Evolutionary conservation across 2,888 invertebrate species (phyloP), one percentile per base, ranked within the genome.

Genomic region (Lasioglossum figueresi): DNA sequence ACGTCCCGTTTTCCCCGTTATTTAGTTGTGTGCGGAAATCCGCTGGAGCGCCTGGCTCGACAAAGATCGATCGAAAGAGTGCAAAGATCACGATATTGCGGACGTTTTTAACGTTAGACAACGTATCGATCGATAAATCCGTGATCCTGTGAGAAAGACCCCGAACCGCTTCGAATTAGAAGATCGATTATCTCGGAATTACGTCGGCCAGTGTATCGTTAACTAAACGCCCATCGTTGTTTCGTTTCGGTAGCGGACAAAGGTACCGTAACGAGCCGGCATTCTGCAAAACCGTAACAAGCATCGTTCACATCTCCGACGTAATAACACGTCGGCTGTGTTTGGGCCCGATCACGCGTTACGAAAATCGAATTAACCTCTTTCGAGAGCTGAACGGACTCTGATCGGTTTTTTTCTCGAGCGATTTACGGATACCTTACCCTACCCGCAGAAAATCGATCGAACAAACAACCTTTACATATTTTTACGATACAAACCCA

Each of bases 301-400:
- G 66, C 45, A 79, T 76, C 78, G 70, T 31, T 31, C 63, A 63
- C 73, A 63, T 74, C 59, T 68, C 70, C 40, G 74, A 68, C 70
- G 59, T 74, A 74, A 76, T 85, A 52, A 83, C 56, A 79, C 74
- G 59, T 74, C 63, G 70, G 63, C 14, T 63, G 48, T 63, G 48
- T 43, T 48, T 23, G 23, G 63, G 27, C 8, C 45, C 79, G 73
- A 85, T 85, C 79, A 76, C 73, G 79, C 86, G 86, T 81, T 86
- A 84, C 85, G 70, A 82, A 85, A 86, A 85, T 52, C 52, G 82
- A 79, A 76, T 76, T 77, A 76, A 84, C 77, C 78, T 72, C 79
- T 56, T 76, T 52, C 73, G 52, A 73, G 79, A 74, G 45, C 74
- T 73, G 45, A 66, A 52, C 76, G 59, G 59, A 79, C 79, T 68